A percentile compares a stretch with the other conserved stretches of the same genome.
Conservation (phyloP, 2,113 vertebrate genomes). For the Panthera leo region DNA sequence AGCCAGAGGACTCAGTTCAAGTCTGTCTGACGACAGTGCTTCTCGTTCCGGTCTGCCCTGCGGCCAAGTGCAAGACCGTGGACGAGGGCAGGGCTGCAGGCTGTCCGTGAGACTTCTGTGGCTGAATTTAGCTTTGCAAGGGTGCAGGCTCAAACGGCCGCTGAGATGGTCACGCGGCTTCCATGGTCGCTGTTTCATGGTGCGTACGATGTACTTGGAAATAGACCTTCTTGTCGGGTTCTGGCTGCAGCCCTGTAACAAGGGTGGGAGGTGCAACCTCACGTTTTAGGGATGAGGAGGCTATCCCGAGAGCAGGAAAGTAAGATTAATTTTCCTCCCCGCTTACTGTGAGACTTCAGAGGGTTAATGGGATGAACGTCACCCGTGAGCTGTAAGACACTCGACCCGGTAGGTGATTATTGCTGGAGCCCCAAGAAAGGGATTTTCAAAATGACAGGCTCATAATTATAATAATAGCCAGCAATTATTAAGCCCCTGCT, state of each 20-base stretch:
- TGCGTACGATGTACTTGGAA: not conserved
- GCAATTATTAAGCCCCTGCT: not conserved
- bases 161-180: not conserved
- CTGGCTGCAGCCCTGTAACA: not conserved
- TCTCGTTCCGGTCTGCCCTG: not conserved
- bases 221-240: not conserved
- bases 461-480: not conserved
- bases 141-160: fast-evolving
- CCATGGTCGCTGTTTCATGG: not conserved
- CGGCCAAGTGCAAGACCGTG: not conserved
- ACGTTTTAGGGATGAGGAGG: not conserved
- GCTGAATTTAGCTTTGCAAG: not conserved
- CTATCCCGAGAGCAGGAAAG: not conserved
- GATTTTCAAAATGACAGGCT: not conserved
- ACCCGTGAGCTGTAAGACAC: not conserved
- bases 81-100: not conserved
- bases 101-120: not conserved
- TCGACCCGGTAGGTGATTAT: not conserved
- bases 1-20: not conserved
- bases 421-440: not conserved
- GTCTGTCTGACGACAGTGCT: not conserved
- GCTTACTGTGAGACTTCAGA: not conserved
- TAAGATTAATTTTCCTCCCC: not conserved
- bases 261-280: not conserved
- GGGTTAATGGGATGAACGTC: not conserved